These are phyloP conservation scores for Ceriagrion tenellum DNA, from an alignment of 2,888 invertebrate genomes.

Conservation along the genomic window DNA sequence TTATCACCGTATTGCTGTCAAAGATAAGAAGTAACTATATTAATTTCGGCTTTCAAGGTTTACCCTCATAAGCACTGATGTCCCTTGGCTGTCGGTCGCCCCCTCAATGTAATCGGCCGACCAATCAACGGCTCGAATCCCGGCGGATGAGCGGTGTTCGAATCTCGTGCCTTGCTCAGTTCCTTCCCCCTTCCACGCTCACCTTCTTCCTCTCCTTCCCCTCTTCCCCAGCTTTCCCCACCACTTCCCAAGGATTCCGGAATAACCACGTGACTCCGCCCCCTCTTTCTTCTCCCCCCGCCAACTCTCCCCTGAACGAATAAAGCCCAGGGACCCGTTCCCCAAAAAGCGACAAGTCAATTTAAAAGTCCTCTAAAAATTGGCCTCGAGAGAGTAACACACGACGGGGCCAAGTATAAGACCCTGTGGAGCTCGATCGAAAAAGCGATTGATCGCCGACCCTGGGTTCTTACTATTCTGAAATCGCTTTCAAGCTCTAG, in stretches of 20 bases:
- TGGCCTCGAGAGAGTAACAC: not conserved
- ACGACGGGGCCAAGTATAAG: too few relatives aligned
- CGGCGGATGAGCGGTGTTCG: not conserved
- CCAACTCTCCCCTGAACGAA: not conserved
- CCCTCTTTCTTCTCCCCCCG: not conserved
- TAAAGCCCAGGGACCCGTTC: not conserved
- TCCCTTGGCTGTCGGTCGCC: too few relatives aligned
- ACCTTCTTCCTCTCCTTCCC: not conserved
- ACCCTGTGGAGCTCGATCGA: too few relatives aligned
- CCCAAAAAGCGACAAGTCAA: not conserved
- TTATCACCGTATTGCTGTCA: too few relatives aligned
- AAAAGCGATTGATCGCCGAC: too few relatives aligned
- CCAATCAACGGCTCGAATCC: too few relatives aligned
- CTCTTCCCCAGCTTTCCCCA: not conserved
- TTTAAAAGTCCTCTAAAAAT: not conserved
- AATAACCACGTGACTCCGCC: not conserved
- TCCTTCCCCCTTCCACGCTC: not conserved
- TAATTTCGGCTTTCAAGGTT: too few relatives aligned
- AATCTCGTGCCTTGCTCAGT: not conserved
- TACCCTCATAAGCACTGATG: too few relatives aligned
- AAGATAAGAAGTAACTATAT: too few relatives aligned
- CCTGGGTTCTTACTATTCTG: too few relatives aligned
- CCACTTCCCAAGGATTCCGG: not conserved
- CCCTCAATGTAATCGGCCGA: too few relatives aligned
- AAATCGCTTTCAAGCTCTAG: too few relatives aligned